These are phyloP conservation scores for Pseudochirops cupreus DNA, from an alignment of 2,797 vertebrate genomes.

Conservation along the genomic window DNA sequence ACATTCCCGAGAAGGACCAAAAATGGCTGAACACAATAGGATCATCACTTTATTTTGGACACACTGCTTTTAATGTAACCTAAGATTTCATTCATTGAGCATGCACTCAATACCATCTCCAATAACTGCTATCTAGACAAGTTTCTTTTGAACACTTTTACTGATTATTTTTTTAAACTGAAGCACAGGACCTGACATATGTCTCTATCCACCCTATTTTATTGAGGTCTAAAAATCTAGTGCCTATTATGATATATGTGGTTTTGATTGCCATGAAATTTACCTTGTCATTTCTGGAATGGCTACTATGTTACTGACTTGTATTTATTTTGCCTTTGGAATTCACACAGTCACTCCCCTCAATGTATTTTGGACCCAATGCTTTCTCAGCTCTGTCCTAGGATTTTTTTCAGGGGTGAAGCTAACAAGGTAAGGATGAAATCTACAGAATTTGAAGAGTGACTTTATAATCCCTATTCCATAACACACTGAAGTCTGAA, in stretches of 20 bases:
- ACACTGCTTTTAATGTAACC: not conserved
- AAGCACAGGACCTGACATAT: not conserved
- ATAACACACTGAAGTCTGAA: not conserved
- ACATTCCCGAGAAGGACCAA: not conserved
- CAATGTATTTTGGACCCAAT: not conserved
- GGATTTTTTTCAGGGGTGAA: not conserved
- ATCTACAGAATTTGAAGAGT: not conserved
- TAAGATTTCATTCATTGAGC: not conserved
- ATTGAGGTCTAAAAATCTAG: not conserved
- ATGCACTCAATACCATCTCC: not conserved
- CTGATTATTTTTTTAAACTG: not conserved
- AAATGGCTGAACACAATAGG: not conserved
- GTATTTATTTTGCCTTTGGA: not conserved
- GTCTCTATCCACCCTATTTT: not conserved
- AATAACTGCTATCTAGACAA: not conserved
- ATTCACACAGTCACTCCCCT: not conserved
- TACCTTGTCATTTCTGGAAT: not conserved
- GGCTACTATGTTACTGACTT: not conserved
- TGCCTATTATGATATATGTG: not conserved
- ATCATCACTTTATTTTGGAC: not conserved
- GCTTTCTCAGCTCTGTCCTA: conserved; percentile 1
- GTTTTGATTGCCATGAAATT: not conserved
- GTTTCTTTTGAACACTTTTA: not conserved
- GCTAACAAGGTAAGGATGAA: not conserved
- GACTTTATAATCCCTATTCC: not conserved